Conservation (phyloP, 2,888 invertebrate genomes). For the Choreutis nemorana region DNA sequence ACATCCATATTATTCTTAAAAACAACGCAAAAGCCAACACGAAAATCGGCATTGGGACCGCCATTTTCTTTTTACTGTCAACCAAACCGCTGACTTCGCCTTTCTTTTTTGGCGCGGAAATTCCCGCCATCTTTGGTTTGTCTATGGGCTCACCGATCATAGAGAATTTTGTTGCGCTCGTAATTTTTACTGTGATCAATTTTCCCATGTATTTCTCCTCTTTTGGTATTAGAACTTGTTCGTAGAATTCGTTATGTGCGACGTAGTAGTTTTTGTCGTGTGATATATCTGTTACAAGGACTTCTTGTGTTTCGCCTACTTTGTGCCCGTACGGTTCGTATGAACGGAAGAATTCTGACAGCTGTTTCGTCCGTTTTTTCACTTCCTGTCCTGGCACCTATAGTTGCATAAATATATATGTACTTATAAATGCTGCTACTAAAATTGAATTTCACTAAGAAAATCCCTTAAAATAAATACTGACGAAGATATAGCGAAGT, state of each 20-base stretch:
- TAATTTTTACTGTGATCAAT: constrained; percentile 79
- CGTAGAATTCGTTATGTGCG: constrained; percentile 94
- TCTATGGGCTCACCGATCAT: constrained; percentile 76
- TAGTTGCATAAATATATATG: constrained; percentile 7
- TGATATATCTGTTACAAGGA: constrained; percentile 92
- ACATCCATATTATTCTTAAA: constrained; percentile 46
- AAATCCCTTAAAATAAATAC: no score
- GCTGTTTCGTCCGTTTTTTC: constrained; percentile 85
- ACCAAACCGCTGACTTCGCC: constrained; percentile 65
- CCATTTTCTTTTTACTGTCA: constrained; percentile 18
- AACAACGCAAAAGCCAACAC: constrained; percentile 44
- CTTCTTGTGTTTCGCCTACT: constrained; percentile 73
- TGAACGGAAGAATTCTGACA: constrained; percentile 89
- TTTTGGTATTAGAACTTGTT: constrained; percentile 86
- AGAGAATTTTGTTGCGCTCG: constrained; percentile 75
- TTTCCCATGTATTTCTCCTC: constrained; percentile 81
- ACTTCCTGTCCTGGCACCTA: constrained; percentile 86
- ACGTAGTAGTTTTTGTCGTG: constrained; percentile 91
- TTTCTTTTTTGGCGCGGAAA: constrained; percentile 59
- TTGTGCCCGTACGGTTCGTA: constrained; percentile 84
- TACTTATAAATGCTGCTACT: no score
- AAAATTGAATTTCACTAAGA: no score
- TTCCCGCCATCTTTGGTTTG: constrained; percentile 58
- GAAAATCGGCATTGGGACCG: constrained; percentile 32
- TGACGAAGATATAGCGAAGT: no score